Percentiles rank a stretch among this genome's conserved stretches.
These are phyloP conservation scores for Helicoverpa zea DNA, from an alignment of 1,140 invertebrate genomes.

Conservation along the genomic window DNA sequence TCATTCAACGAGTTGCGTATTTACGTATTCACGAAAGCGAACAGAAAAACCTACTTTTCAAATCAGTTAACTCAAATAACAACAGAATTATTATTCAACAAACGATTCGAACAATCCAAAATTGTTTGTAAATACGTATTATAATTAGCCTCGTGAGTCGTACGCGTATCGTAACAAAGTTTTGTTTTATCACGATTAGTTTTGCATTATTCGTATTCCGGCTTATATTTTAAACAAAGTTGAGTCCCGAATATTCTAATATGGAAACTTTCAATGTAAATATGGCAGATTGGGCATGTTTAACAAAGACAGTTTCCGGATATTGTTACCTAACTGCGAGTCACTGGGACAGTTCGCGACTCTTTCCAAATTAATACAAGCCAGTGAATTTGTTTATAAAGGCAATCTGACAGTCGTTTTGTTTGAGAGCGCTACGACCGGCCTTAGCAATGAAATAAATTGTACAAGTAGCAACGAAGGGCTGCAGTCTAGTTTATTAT, in stretches of 20 bases:
- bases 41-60: conserved; percentile 22
- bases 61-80: conserved; percentile 36
- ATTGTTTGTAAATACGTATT: conserved; percentile 38
- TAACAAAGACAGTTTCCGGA: conserved; percentile 48
- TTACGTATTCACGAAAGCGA: conserved; percentile 16
- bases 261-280: conserved; percentile 63
- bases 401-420: conserved; percentile 44
- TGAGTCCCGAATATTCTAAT: conserved; percentile 48
- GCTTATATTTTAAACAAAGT: conserved; percentile 62
- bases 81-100: conserved; percentile 33
- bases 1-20: conserved; percentile 10
- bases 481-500: conserved; percentile 48
- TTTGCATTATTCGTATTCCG: conserved; percentile 57
- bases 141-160: conserved; percentile 54
- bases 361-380: conserved; percentile 41
- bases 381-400: conserved; percentile 42
- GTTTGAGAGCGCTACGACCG: conserved; percentile 44
- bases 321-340: conserved; percentile 25
- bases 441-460: conserved; percentile 42
- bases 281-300: conserved; percentile 52
- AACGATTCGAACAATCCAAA: conserved; percentile 18
- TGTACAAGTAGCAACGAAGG: conserved; percentile 40
- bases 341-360: conserved; percentile 27
- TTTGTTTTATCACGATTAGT: conserved; percentile 61
- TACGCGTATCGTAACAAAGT: conserved; percentile 51